Evolutionary conservation across 92 coral and sea anemone genomes (phyloP).

Genomic region (Zoanthus gigantus): DNA sequence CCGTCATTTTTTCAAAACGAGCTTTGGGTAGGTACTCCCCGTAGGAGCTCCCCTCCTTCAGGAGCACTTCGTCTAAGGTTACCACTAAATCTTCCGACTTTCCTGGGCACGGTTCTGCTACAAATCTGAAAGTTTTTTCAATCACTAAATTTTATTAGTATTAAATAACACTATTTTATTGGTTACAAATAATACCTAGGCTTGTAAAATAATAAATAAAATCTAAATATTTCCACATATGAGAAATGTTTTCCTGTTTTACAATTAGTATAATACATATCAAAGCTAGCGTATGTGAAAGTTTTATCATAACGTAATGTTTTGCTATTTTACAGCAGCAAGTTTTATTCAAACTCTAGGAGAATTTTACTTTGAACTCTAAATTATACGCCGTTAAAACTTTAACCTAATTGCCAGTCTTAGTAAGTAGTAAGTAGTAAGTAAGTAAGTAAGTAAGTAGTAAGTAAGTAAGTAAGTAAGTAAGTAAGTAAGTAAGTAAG

Average conservation of each 20-base stretch:
- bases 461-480: no score
- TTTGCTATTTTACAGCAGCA: neutral
- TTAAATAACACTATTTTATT: neutral
- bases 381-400: neutral
- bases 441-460: no score
- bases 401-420: neutral
- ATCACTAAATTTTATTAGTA: neutral
- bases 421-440: neutral
- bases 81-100: neutral
- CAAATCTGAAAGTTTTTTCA: conserved; percentile 7
- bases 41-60: conserved; percentile 1
- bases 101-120: conserved; percentile 6
- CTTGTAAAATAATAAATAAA: neutral
- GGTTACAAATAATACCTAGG: neutral
- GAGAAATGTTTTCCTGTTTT: neutral
- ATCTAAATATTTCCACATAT: neutral
- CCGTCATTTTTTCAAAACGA: conserved; percentile 21
- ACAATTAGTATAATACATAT: neutral
- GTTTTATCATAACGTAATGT: neutral
- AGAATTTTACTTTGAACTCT: neutral
- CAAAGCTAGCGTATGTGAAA: neutral
- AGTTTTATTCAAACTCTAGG: neutral
- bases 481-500: no score
- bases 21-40: conserved; percentile 14
- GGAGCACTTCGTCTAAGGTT: conserved; percentile 12